phyloP scores from a whole-genome alignment of 2,888 invertebrate species.

The Epinotia ramella region DNA sequence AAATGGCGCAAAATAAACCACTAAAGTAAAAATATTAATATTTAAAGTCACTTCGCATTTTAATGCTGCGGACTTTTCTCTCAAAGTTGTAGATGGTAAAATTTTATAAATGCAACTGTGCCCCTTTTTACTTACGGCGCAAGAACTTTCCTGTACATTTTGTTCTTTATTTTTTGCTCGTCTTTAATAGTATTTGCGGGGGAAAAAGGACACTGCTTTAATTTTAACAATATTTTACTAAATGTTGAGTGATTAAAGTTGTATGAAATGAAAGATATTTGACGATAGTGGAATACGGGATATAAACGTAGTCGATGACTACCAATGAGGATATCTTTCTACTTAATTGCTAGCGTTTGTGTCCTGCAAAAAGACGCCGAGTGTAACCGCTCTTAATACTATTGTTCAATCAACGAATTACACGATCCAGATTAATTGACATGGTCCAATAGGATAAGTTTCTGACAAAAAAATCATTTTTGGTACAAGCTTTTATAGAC shows the following conservation, averaged over 20 bases:
- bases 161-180: not conserved
- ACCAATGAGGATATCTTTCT: too few relatives aligned
- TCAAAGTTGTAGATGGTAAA: not conserved
- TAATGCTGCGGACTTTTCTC: not conserved
- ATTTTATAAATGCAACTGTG: constrained; percentile 33
- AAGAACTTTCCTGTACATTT: not conserved
- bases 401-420: not conserved
- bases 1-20: not conserved
- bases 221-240: not conserved
- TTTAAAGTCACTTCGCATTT: constrained; percentile 8
- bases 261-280: too few relatives aligned
- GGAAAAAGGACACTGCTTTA: not conserved
- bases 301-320: too few relatives aligned
- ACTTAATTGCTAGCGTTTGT: too few relatives aligned
- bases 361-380: too few relatives aligned
- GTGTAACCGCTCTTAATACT: not conserved
- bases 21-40: too few relatives aligned
- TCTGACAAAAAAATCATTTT: too few relatives aligned
- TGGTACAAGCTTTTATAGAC: too few relatives aligned
- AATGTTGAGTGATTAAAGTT: not conserved
- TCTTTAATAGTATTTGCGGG: not conserved
- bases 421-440: not conserved
- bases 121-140: constrained; percentile 1
- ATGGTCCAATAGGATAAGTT: not conserved
- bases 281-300: too few relatives aligned